These are phyloP conservation scores for Sinocyclocheilus anophthalmus DNA, from an alignment of 2,113 vertebrate genomes.

Conservation along the genomic window DNA sequence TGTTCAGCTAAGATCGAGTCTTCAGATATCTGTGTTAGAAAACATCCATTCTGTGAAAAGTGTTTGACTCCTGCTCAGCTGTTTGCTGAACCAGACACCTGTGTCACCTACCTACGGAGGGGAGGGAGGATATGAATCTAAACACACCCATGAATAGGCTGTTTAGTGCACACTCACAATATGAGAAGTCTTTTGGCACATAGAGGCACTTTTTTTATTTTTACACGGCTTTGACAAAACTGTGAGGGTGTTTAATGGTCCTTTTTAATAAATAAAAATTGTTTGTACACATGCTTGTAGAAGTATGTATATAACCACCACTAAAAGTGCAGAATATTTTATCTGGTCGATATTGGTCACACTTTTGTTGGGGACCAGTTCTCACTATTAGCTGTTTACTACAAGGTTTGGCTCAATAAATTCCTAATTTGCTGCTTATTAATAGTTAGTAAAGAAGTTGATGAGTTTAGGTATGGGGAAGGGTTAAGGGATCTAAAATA, in stretches of 20 bases:
- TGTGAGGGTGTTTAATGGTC: not conserved
- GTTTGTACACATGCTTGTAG: not conserved
- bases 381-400: too few relatives aligned
- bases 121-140: not conserved
- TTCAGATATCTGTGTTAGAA: not conserved
- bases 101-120: not conserved
- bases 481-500: too few relatives aligned
- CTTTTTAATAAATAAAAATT: not conserved
- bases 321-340: not conserved
- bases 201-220: not conserved
- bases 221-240: not conserved
- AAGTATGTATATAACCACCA: not conserved
- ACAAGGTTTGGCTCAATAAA: too few relatives aligned
- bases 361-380: too few relatives aligned
- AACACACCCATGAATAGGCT: conserved; percentile 12
- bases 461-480: too few relatives aligned
- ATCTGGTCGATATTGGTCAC: too few relatives aligned
- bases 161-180: not conserved
- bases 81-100: not conserved
- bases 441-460: too few relatives aligned
- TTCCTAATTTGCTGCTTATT: too few relatives aligned
- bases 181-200: not conserved
- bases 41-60: not conserved
- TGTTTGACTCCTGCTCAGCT: not conserved
- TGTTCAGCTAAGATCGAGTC: not conserved